phyloP scores from a whole-genome alignment of 2,888 invertebrate species.

The Andrena camellia region DNA sequence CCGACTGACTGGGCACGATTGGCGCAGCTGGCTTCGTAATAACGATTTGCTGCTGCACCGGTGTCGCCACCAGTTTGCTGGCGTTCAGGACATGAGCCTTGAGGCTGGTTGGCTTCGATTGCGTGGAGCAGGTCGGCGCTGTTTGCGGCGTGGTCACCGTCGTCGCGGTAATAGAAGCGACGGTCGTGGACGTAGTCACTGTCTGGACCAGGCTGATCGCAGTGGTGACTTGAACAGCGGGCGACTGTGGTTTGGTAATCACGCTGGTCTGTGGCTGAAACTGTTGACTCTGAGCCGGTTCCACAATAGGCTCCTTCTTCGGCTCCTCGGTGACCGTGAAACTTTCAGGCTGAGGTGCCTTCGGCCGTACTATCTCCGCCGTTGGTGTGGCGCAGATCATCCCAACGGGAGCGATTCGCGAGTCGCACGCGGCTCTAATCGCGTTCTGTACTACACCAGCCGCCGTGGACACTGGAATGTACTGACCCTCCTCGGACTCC shows the following conservation, averaged over 20 bases:
- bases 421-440: slow-evolving; percentile 70
- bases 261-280: slow-evolving; percentile 74
- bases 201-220: slow-evolving; percentile 70
- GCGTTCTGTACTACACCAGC: slow-evolving; percentile 70
- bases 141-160: slow-evolving; percentile 40
- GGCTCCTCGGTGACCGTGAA: slow-evolving; percentile 82
- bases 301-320: slow-evolving; percentile 69
- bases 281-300: slow-evolving; percentile 57
- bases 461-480: slow-evolving; percentile 87
- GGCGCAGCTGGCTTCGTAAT: slow-evolving; percentile 78
- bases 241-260: slow-evolving; percentile 79
- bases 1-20: slow-evolving; percentile 71
- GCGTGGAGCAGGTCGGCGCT: slow-evolving; percentile 59
- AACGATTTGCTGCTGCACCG: slow-evolving; percentile 75
- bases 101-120: slow-evolving; percentile 86
- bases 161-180: slow-evolving; percentile 55
- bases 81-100: slow-evolving; percentile 88
- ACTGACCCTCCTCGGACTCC: slow-evolving; percentile 90
- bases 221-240: slow-evolving; percentile 72
- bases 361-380: slow-evolving; percentile 68
- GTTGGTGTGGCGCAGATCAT: slow-evolving; percentile 58
- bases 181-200: slow-evolving; percentile 65
- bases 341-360: slow-evolving; percentile 81
- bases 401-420: slow-evolving; percentile 60
- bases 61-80: slow-evolving; percentile 78